Percentiles rank a stretch among this genome's conserved stretches.
phyloP scores from a whole-genome alignment of 2,113 vertebrate species.

The Mesoclemmys tuberculata region DNA sequence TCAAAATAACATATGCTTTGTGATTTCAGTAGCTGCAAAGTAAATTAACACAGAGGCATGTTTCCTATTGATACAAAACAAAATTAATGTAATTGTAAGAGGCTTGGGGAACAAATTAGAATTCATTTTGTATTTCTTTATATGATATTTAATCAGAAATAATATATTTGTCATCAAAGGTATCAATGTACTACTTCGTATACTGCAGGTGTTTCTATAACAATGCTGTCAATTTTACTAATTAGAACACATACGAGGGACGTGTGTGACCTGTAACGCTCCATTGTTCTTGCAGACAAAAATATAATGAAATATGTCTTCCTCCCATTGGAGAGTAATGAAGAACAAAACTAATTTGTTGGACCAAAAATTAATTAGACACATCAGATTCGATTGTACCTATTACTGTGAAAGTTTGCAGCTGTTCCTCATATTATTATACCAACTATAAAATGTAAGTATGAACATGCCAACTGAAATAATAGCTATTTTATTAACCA shows the following conservation, averaged over 20 bases:
- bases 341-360: slow-evolving; percentile 86
- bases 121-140: slow-evolving; percentile 23
- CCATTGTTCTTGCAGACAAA: slow-evolving; percentile 78
- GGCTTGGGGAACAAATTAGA: neutral
- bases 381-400: slow-evolving; percentile 79
- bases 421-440: slow-evolving; percentile 71
- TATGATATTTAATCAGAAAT: slow-evolving; percentile 33
- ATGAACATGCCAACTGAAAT: slow-evolving; percentile 48
- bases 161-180: slow-evolving; percentile 40
- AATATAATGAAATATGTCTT: slow-evolving; percentile 82
- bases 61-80: neutral
- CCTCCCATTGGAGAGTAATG: slow-evolving; percentile 81
- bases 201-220: slow-evolving; percentile 72
- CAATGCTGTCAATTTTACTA: slow-evolving; percentile 76
- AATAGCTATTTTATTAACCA: slow-evolving; percentile 32
- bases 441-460: slow-evolving; percentile 57
- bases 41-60: slow-evolving; percentile 25
- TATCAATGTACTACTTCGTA: slow-evolving; percentile 37
- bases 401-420: slow-evolving; percentile 81
- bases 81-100: slow-evolving; percentile 27
- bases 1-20: slow-evolving; percentile 39
- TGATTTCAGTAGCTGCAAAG: slow-evolving; percentile 35
- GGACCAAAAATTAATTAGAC: slow-evolving; percentile 85
- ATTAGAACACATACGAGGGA: slow-evolving; percentile 76
- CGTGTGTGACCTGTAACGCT: slow-evolving; percentile 70